These are phyloP conservation scores for Drosophila villosipedis DNA, from an alignment of 2,888 invertebrate species.

Conservation along the genomic window DNA sequence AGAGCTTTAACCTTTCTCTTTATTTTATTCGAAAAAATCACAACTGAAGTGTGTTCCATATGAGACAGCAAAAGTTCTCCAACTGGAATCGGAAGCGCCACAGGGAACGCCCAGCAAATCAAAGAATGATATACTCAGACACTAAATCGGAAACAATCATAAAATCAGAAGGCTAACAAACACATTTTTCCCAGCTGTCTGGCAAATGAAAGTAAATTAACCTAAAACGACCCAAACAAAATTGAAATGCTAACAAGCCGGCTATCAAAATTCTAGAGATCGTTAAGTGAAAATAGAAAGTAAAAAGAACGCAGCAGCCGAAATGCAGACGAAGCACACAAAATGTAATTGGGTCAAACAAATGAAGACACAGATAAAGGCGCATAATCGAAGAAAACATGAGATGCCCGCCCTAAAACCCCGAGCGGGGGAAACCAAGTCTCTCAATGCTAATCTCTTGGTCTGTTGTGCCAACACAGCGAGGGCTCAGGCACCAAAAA, in stretches of 20 bases:
- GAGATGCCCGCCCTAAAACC: slow-evolving; percentile 15
- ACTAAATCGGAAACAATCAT: slow-evolving; percentile 52
- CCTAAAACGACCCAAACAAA: slow-evolving; percentile 39
- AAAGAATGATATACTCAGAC: slow-evolving; percentile 30
- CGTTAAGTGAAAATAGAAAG: slow-evolving; percentile 73
- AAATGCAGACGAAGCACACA: slow-evolving; percentile 15
- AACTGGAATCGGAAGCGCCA: slow-evolving; percentile 58
- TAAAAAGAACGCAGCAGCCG: slow-evolving; percentile 60
- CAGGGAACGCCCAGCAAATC: slow-evolving; percentile 44
- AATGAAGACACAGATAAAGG: slow-evolving; percentile 72
- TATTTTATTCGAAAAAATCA: slow-evolving; percentile 4
- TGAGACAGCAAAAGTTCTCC: not conserved
- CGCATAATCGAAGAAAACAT: slow-evolving; percentile 52
- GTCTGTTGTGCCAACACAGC: slow-evolving; percentile 55
- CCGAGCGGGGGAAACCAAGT: slow-evolving; percentile 21
- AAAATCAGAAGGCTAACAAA: slow-evolving; percentile 10
- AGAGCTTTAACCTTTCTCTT: slow-evolving; percentile 27
- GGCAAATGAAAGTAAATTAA: slow-evolving; percentile 70
- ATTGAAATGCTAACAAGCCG: slow-evolving; percentile 52
- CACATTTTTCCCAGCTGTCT: slow-evolving; percentile 28
- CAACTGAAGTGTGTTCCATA: slow-evolving; percentile 15
- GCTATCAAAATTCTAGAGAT: slow-evolving; percentile 59
- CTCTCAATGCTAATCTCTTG: slow-evolving; percentile 56
- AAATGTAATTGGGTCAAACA: slow-evolving; percentile 70
- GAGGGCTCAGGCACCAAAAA: slow-evolving; percentile 11